Evolutionary conservation across 2,797 vertebrate genomes (phyloP), one percentile per base, ranked within the genome.

Genomic region (Poliocrania exsul): DNA sequence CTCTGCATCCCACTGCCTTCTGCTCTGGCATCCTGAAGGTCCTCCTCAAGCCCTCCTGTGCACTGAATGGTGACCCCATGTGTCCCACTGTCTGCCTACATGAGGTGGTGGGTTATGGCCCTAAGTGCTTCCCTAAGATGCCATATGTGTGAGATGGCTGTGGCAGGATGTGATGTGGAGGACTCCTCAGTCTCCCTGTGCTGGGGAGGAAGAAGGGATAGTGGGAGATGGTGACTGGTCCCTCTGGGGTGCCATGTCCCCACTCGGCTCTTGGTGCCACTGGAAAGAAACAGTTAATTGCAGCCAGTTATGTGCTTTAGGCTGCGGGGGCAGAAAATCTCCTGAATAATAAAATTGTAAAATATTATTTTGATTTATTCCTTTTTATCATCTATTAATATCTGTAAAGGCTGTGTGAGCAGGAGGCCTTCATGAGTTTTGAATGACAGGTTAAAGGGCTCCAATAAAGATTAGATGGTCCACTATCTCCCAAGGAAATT

Each of bases 401-500:
- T 97, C 96, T 93, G 95, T 85, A 92, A 95, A 95, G 97, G 77
- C 95, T 69, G 62, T 49, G 83, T 66, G 94, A 83, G 93, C 95
- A 94, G 97, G 97, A 96, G 97, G 95, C 95, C 94, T 93, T 84
- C 91, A 95, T 96, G 97, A 96, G 97, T 96, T 97, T 97, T 98
- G 97, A 98, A 97, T 98, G 98, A 98, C 97, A 98, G 98, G 98
- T 98, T 98, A 98, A 98, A 98, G 98, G 97, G 97, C 96, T 97
- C 96, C 97, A 98, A 98, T 98, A 98, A 98, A 98, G 98, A 98
- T 98, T 98, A 98, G 97, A 97, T 97, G 97, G 97, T 95, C 97
- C 97, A 97, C 97, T 98, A 98, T 98, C 98, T 98, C 96, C 96
- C 95, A 97, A 98, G 98, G 98, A 98, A 98, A 98, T 98, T 98